Evolutionary conservation across 2,888 invertebrate genomes (phyloP), one percentile per base, ranked within the genome.

Genomic region (Cryptus armator): DNA sequence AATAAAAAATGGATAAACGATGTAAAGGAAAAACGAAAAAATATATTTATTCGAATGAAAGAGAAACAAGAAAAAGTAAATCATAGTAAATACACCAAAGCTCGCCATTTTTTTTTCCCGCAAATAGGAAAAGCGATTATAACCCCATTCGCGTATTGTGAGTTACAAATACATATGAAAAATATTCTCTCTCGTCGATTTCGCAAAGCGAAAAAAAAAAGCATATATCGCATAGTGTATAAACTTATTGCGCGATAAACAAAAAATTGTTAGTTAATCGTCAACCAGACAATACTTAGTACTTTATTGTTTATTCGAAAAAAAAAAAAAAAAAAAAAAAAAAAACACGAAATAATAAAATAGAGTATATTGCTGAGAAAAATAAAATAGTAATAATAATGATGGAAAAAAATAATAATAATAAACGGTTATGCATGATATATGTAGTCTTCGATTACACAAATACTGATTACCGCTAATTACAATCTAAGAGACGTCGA

Each of bases 21-120:
- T 32, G 14, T 71, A 53, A 79, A 44, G 67, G 79, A 79, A 71
- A 82, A 71, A 37, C 37, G 24, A 24, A 37, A 44, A 70, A 85
- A 79, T 29, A 79, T 29, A 51, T 85, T 85, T 85, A 86, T 86
- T 86, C 44, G 46, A 81, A 43, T 14, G 64, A 78, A 84, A 79
- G 44, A 72, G n/a, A 68, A 82, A 74, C 24, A 24, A 24, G 24
- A 76, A 83, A 78, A 48, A 71, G 19, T 48, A 59, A 70, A 80
- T 68, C 53, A 77, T 29, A 64, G 48, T 56, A 24, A 77, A 67
- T 72, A 12, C 68, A 85, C 64, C 67, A 76, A 86, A 83, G 84
- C 81, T 83, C 48, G 48, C 29, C 37, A 46, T 44, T 56, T 44
- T 10, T 46, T 32, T 37, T 67, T 72, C 24, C 48, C 48, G 67